These are phyloP conservation scores for Micromys minutus DNA, from an alignment of 2,113 vertebrate species.

Conservation along the genomic window DNA sequence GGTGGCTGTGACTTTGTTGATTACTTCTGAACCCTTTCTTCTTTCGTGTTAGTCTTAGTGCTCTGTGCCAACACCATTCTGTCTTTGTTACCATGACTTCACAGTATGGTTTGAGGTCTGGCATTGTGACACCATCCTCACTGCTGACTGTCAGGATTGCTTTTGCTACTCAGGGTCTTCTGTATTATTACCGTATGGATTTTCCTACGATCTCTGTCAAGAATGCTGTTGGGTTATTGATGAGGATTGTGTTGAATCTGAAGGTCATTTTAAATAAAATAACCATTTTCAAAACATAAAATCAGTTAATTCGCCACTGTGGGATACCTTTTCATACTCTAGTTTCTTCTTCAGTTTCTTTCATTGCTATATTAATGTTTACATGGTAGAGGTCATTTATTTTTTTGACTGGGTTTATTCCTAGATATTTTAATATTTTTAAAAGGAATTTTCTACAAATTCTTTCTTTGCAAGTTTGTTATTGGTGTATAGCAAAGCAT, in stretches of 20 bases:
- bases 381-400: not conserved
- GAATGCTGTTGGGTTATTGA: not conserved
- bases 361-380: too few relatives aligned
- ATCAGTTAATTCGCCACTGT: not conserved
- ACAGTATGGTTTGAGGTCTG: not conserved
- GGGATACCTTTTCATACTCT: not conserved
- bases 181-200: not conserved
- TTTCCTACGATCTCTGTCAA: not conserved
- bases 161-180: not conserved
- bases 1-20: not conserved
- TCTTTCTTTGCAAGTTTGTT: not conserved
- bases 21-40: not conserved
- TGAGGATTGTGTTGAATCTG: not conserved
- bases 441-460: not conserved
- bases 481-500: not conserved
- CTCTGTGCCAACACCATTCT: too few relatives aligned
- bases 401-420: not conserved
- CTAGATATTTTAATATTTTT: not conserved
- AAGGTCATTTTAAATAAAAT: not conserved
- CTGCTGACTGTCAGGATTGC: not conserved
- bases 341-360: not conserved
- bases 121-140: too few relatives aligned
- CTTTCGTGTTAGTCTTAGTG: not conserved
- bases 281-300: not conserved
- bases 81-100: not conserved